Conservation (phyloP, 2,113 vertebrate species). For the Cichladusa arquata region DNA sequence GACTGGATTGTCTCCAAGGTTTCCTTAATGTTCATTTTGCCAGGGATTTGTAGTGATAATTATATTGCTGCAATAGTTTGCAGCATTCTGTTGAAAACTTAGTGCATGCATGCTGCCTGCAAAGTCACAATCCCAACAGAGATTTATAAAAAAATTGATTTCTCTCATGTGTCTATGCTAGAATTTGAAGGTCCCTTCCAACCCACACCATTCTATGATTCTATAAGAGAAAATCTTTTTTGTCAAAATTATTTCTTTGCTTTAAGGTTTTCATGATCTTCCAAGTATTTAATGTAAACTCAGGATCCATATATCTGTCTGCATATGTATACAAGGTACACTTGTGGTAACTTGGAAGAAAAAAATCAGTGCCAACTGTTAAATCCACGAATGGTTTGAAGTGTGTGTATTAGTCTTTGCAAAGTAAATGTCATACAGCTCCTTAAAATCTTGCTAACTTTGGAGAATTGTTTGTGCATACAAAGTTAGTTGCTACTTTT, state of each 20-base stretch:
- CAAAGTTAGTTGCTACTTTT: not conserved
- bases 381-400: not conserved
- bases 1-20: not conserved
- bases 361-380: not conserved
- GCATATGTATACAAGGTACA: not conserved
- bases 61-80: not conserved
- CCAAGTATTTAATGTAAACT: not conserved
- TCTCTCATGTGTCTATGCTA: not conserved
- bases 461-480: not conserved
- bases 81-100: not conserved
- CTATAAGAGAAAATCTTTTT: not conserved
- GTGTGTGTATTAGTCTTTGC: not conserved
- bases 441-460: not conserved
- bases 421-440: not conserved
- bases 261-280: not conserved
- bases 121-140: not conserved
- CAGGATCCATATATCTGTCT: not conserved
- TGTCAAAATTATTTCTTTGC: not conserved
- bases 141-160: not conserved
- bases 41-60: not conserved
- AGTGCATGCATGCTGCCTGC: not conserved
- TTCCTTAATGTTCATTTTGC: not conserved
- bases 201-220: not conserved
- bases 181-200: not conserved
- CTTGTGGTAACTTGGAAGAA: not conserved